A percentile compares a stretch with the other conserved stretches of the same genome.
These are phyloP conservation scores for Opisthograptis luteolata DNA, from an alignment of 2,888 invertebrate species.

Conservation along the genomic window DNA sequence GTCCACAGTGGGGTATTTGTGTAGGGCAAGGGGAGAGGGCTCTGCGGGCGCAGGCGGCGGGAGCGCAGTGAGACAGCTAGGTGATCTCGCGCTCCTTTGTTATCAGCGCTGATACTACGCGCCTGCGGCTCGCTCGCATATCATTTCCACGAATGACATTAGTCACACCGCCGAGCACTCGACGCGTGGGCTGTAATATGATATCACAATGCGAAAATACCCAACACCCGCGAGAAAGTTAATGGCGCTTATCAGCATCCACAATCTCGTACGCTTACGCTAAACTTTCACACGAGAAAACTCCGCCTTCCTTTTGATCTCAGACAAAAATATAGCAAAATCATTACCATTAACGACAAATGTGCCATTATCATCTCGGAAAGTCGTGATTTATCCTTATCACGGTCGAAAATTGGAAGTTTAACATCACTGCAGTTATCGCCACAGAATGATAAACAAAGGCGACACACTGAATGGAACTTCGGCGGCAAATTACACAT, in stretches of 20 bases:
- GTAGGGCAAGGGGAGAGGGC: conserved; percentile 42
- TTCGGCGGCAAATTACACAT: conserved; percentile 96
- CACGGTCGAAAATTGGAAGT: conserved; percentile 91
- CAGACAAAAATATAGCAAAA: conserved; percentile 56
- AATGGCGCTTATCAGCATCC: conserved; percentile 86
- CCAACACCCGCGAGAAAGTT: conserved; percentile 85
- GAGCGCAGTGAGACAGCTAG: conserved; percentile 40
- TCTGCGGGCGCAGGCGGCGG: conserved; percentile 43
- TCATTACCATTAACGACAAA: conserved; percentile 90
- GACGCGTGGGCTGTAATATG: conserved; percentile 85
- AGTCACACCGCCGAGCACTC: conserved; percentile 80
- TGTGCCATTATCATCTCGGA: conserved; percentile 91
- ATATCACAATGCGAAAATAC: conserved; percentile 86
- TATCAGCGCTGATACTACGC: conserved; percentile 76
- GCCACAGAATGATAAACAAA: conserved; percentile 93
- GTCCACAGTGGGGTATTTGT: conserved; percentile 50
- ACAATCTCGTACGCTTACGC: conserved; percentile 82
- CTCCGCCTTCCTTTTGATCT: conserved; percentile 55
- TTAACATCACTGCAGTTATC: conserved; percentile 89
- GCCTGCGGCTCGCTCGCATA: conserved; percentile 73
- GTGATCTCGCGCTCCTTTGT: conserved; percentile 74
- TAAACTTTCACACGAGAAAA: conserved; percentile 84
- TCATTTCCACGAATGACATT: conserved; percentile 82
- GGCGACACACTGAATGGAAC: conserved; percentile 96
- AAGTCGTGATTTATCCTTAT: conserved; percentile 87